Evolutionary conservation across 2,888 invertebrate species (phyloP), one percentile per base, ranked within the genome.

Genomic region (Hedya salicella): DNA sequence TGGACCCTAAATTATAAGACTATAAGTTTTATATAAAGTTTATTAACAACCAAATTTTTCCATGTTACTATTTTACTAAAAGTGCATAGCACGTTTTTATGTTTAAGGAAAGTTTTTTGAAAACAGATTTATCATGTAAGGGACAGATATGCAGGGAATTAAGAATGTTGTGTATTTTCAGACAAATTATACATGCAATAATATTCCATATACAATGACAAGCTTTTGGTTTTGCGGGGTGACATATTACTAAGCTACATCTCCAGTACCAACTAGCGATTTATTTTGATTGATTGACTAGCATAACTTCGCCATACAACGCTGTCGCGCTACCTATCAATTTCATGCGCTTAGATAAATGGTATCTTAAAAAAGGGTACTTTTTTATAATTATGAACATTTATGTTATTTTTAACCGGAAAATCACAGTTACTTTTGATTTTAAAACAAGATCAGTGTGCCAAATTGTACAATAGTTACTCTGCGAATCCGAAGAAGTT

Each of bases 141-240:
- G 60, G 65, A 60, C 48, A 60, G 59, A 32, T 14, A 30, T 53
- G 60, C 65, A 66, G 65, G 65, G 65, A 66, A 59, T 39, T 25
- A 21, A 59, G 11, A 65, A 60, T n/a, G 39, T 52, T 46, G 52
- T 48, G 65, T 66, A 66, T 66, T 66, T 66, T 66, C 65, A 32
- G 59, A 66, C 48, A 17, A 14, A 40, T 16, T 60, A 40, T 66
- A 60, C 60, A 60, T 19, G 14, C 2, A 39, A 48, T 46, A n/a
- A 46, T 60, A 66, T 66, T 46, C 44, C 49, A 65, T 65, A 53
- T 60, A 65, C 59, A 56, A 9, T 56, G 8, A 4, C 1, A 52
- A 11, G 40, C 50, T 54, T 54, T 54, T 17, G 59, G 17, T 59
- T 65, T 59, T 52, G 64, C 52, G 64, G 52, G 53, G 52, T 17